phyloP scores from a whole-genome alignment of 2,797 vertebrate species.

The Tarsius wallacei region DNA sequence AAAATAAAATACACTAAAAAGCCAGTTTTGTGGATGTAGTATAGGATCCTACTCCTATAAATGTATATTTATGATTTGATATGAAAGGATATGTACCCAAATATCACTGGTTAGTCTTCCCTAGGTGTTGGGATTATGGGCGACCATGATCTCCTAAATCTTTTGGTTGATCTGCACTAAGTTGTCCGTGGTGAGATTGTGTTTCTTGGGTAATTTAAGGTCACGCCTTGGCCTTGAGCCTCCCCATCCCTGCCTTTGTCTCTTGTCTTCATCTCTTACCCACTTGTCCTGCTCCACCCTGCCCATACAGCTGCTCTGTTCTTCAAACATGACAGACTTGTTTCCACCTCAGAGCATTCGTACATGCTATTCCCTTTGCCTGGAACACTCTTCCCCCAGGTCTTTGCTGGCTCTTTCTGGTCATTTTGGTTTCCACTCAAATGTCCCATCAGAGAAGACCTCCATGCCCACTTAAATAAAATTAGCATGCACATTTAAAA shows the following conservation, averaged over 20 bases:
- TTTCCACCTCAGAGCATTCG: neutral
- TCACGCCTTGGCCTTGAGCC: neutral
- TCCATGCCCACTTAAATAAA: neutral
- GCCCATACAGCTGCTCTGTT: neutral
- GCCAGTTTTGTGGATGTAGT: neutral
- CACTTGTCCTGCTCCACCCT: neutral
- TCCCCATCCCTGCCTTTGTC: neutral
- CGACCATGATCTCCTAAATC: neutral
- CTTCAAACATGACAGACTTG: neutral
- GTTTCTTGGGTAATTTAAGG: neutral
- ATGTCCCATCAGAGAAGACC: neutral
- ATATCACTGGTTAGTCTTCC: neutral
- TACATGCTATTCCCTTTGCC: neutral
- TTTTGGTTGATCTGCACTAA: neutral
- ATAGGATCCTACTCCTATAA: neutral
- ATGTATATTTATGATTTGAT: neutral
- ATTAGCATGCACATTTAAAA: neutral
- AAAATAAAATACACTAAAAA: slow-evolving; percentile 62
- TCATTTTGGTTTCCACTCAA: neutral
- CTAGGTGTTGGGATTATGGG: neutral
- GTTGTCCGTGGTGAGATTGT: neutral
- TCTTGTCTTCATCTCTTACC: neutral
- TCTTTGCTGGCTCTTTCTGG: neutral
- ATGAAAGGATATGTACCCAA: neutral
- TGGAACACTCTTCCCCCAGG: neutral